Base-by-base conservation (phyloP, 2,888 invertebrate genomes). In the Dynastes tityus region DNA sequence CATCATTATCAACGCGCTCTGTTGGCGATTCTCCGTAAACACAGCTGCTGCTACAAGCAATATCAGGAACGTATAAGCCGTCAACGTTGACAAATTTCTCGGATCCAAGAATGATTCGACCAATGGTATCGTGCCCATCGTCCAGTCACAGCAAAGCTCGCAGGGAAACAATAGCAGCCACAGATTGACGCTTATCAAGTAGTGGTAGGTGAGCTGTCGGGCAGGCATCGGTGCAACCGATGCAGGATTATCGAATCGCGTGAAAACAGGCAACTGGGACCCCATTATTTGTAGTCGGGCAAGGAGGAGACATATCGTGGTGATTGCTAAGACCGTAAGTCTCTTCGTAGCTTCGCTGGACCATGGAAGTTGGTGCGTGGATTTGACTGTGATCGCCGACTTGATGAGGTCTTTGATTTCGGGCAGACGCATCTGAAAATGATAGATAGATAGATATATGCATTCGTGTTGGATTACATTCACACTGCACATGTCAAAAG, bases 211-310 rank as follows among this genome's bases (percentile, higher is more conserved):
- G 79, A 98, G 90, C 87, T 98, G 98, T 80, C 97, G 91, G 40
- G 92, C 89, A 27, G 98, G 98, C 8, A 95, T 93, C 6, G 92
- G 89, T 0, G 97, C 94, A 40, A 96, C 96, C 8, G 98, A 97
- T 49, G 98, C 98, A 13, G 98, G 98, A 91, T 98, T 98, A 91
- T 98, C 98, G 88, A 98, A 98, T 88, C 96, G 95, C 77, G 98
- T 98, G 89, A 98, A 98, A 80, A 98, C 96, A 6, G 98, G 98
- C 84, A 98, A 90, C 89, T 97, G 97, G 0, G 97, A 96, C 16
- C 98, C 98, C 98, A 98, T 98, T 78, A 98, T 95, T 87, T 96
- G 95, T 78, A 98, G 92, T 81, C 98, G 91, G 2, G 95, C 94
- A 63, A 97, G 91, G 73, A 98, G 90, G 64, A 98, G 91, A 67